Percentiles rank a stretch among this genome's conserved stretches.
Evolutionary conservation across 2,888 invertebrate species (phyloP).

Genomic region (Drosophila lutescens): DNA sequence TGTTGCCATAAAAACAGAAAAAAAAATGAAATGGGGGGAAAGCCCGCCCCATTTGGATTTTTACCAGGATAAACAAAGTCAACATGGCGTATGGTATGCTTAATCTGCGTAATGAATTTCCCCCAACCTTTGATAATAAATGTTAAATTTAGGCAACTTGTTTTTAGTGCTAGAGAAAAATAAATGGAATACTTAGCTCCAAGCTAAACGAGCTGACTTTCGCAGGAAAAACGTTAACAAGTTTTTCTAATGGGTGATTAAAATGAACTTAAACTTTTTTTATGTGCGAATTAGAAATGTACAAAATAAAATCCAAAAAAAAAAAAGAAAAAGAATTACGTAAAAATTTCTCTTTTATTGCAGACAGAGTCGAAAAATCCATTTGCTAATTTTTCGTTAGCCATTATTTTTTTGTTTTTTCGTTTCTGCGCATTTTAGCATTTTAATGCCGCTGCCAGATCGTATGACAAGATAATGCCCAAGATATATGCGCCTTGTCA

Average conservation of each 20-base stretch:
- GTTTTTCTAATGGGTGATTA: slow-evolving; percentile 17
- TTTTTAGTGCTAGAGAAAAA: too few species aligned
- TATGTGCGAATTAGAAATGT: slow-evolving; percentile 22
- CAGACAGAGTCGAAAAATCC: slow-evolving; percentile 1
- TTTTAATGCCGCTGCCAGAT: slow-evolving; percentile 56
- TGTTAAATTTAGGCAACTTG: background rate
- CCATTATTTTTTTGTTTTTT: slow-evolving; percentile 28
- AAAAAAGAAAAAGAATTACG: background rate
- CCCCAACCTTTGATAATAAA: background rate
- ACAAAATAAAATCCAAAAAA: background rate
- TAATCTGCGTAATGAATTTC: slow-evolving; percentile 19
- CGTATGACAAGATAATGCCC: slow-evolving; percentile 75
- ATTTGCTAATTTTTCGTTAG: slow-evolving; percentile 33
- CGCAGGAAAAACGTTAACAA: slow-evolving; percentile 18
- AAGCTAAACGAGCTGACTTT: slow-evolving; percentile 2
- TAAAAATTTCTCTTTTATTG: slow-evolving; percentile 29
- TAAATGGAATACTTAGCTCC: too few species aligned
- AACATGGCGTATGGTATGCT: slow-evolving; percentile 52
- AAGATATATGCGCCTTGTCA: slow-evolving; percentile 77
- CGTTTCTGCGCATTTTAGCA: slow-evolving; percentile 13
- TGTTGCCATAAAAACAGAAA: slow-evolving; percentile 48
- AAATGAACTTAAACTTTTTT: slow-evolving; percentile 25
- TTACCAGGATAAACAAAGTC: slow-evolving; percentile 9
- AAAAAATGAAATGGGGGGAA: background rate
- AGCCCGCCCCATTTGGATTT: slow-evolving; percentile 42